Base-by-base conservation (phyloP, 2,113 vertebrate species). In the Athene cunicularia region DNA sequence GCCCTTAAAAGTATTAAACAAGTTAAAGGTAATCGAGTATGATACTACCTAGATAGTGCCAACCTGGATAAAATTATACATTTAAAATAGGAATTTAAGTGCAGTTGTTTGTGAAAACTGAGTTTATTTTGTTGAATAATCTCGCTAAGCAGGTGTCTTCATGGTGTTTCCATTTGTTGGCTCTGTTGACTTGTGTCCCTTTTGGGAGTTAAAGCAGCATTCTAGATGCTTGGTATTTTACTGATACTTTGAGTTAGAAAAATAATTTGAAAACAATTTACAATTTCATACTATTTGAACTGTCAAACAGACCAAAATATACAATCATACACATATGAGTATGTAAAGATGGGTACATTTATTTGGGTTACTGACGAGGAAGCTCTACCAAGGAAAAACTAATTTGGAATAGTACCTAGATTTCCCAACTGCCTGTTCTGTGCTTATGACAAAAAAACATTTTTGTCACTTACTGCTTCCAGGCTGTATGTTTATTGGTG, bases 1-100 rank as follows among this genome's bases (percentile, higher is more conserved):
- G 99, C 99, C 12, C 98, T 99, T 86, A 98, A 98, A 85, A 99
- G 99, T 49, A 98, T 99, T 96, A 99, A 99, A 94, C 99, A 99
- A 95, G 99, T 99, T 88, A 98, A 99, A 99, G 99, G 99, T 99
- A 98, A 97, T n/a, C 0, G 37, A 93, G 15, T 49, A 14, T 70
- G 37, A 18, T 70, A 14, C 30, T 93, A 20, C 37, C 33, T 73
- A 75, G 55, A 33, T 77, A 49, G 47, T 83, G 33, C 22, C 17
- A 26, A 16, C 5, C 12, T 93, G 47, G n/a, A 49, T 90, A 35
- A 73, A 94, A 59, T 12, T 9, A 68, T 71, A 71, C 35, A 27
- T 80, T 71, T 52, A 27, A 74, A 88, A 47, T 14, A 47, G 39
- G 28, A 27, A 28, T 83, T 80, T 27, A 45, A 53, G 43, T 77